Conservation (phyloP, 1,140 invertebrate species). For the Nomia melanderi region DNA sequence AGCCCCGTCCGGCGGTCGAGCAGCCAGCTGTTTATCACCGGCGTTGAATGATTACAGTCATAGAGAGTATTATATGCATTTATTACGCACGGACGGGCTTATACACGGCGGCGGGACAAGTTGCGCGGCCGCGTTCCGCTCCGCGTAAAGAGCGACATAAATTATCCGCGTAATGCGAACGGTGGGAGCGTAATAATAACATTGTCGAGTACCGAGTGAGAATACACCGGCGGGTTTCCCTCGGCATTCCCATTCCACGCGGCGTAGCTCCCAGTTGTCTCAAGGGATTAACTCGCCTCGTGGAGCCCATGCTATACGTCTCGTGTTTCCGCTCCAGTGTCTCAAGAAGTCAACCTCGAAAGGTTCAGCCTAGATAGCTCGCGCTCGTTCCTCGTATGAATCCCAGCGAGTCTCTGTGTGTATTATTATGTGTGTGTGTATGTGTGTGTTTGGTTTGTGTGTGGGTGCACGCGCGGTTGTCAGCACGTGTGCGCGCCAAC, state of each 20-base stretch:
- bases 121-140: constrained; percentile 15
- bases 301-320: constrained; percentile 63
- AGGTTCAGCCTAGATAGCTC: constrained; percentile 58
- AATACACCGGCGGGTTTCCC: constrained; percentile 59
- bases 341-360: constrained; percentile 67
- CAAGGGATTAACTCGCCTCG: constrained; percentile 67
- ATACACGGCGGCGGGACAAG: constrained; percentile 39
- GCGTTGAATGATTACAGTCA: constrained; percentile 36
- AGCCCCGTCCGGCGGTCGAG: neutral
- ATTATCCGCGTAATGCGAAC: constrained; percentile 66
- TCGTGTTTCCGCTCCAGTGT: constrained; percentile 64
- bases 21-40: constrained; percentile 33
- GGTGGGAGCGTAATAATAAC: constrained; percentile 66
- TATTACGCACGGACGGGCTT: constrained; percentile 37
- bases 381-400: neutral
- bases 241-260: constrained; percentile 56
- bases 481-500: constrained; percentile 24
- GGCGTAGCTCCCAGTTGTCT: constrained; percentile 63
- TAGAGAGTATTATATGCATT: constrained; percentile 41
- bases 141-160: constrained; percentile 62
- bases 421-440: no score
- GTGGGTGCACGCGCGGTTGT: neutral
- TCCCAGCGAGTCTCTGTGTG: no score
- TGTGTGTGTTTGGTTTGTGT: no score
- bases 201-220: constrained; percentile 62